phyloP scores from a whole-genome alignment of 2,797 vertebrate species.

The Nannoperca australis region DNA sequence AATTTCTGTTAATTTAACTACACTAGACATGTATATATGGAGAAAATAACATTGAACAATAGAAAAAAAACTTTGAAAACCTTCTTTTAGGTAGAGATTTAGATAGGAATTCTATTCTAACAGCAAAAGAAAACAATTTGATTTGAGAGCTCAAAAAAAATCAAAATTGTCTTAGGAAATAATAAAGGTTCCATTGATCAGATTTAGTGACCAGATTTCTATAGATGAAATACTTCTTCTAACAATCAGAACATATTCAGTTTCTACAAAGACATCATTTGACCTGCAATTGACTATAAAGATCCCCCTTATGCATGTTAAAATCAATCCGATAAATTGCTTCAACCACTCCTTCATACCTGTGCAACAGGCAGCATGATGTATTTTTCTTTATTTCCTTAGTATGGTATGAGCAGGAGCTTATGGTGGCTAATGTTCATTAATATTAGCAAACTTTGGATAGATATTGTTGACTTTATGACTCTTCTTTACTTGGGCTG shows the following conservation, averaged over 20 bases:
- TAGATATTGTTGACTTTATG: slow-evolving; percentile 2
- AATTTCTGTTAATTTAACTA: not conserved
- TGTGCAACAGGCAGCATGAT: slow-evolving; percentile 11
- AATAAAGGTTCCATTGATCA: slow-evolving; percentile 19
- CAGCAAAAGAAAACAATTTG: slow-evolving; percentile 2
- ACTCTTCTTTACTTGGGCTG: not conserved
- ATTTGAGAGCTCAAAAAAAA: slow-evolving; percentile 25
- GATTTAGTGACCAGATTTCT: slow-evolving; percentile 18
- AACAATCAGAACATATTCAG: not conserved
- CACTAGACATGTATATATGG: not conserved
- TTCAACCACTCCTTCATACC: slow-evolving; percentile 18
- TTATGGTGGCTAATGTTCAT: not conserved
- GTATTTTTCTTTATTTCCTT: not conserved
- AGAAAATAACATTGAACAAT: not conserved
- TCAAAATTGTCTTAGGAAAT: slow-evolving; percentile 15
- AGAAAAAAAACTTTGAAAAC: not conserved
- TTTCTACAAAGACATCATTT: slow-evolving; percentile 20
- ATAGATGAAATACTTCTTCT: not conserved
- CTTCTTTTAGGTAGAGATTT: no score
- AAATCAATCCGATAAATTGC: slow-evolving; percentile 31
- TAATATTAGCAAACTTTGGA: not conserved
- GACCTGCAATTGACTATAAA: slow-evolving; percentile 15
- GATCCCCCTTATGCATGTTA: slow-evolving; percentile 17
- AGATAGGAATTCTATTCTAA: not conserved
- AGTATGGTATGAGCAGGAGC: not conserved